Conservation (phyloP, 2,888 invertebrate genomes). For the Drosophila siamana region DNA sequence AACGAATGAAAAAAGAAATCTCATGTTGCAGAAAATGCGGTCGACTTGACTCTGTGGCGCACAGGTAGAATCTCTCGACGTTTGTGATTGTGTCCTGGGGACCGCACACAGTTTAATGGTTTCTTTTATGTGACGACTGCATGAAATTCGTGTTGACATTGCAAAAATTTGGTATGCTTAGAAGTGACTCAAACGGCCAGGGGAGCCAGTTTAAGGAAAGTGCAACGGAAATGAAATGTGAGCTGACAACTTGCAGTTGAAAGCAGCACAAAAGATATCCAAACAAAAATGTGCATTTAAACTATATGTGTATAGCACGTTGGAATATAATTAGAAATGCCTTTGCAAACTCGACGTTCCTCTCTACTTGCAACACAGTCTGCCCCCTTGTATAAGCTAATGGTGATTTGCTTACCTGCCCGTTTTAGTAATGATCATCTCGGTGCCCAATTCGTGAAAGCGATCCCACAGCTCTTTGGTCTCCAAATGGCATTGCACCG, state of each 20-base stretch:
- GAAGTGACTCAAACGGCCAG: background rate
- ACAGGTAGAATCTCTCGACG: slow-evolving; percentile 57
- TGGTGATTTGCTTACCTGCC: slow-evolving; percentile 90
- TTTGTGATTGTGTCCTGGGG: slow-evolving; percentile 28
- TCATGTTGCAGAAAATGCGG: slow-evolving; percentile 48
- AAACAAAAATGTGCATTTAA: background rate
- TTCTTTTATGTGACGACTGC: slow-evolving; percentile 42
- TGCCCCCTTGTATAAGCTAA: slow-evolving; percentile 28
- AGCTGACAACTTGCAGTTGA: background rate
- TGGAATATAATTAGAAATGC: slow-evolving; percentile 2
- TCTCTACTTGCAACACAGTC: slow-evolving; percentile 8
- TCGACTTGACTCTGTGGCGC: slow-evolving; percentile 26
- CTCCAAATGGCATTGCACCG: slow-evolving; percentile 95
- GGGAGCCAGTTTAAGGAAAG: slow-evolving; percentile 4
- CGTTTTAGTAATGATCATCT: slow-evolving; percentile 99
- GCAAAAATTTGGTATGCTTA: slow-evolving; percentile 63
- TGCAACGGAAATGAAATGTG: slow-evolving; percentile 2
- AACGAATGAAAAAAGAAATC: slow-evolving; percentile 24
- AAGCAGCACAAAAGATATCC: background rate
- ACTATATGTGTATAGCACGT: background rate
- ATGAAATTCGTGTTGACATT: slow-evolving; percentile 76
- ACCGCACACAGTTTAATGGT: slow-evolving; percentile 67
- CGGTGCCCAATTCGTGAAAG: slow-evolving; percentile 96
- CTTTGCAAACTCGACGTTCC: background rate
- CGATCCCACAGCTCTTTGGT: slow-evolving; percentile 99